Conservation (phyloP, 2,888 invertebrate species). For the Tetragonisca angustula region DNA sequence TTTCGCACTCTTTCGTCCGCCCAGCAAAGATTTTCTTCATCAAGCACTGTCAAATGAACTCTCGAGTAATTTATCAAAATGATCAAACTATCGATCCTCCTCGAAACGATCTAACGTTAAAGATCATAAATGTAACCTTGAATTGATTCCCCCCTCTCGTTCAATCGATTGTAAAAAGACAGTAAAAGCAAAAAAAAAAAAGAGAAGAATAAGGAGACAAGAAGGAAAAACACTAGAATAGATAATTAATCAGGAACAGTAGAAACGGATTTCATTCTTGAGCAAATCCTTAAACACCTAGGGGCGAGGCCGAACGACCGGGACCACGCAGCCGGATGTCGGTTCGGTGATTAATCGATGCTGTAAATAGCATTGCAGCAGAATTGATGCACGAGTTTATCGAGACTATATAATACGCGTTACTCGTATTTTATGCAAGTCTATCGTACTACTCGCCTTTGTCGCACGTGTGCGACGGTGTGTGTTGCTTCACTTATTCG, state of each 20-base stretch:
- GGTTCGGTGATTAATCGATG: constrained; percentile 35
- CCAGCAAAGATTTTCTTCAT: no score
- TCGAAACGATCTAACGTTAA: not conserved
- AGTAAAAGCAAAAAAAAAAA: not conserved
- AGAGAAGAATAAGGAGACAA: not conserved
- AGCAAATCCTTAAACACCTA: constrained; percentile 58
- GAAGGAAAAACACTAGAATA: constrained; percentile 15
- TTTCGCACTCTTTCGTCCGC: no score
- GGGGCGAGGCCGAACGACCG: constrained; percentile 2
- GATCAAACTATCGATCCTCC: not conserved
- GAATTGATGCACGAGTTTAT: constrained; percentile 37
- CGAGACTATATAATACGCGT: constrained; percentile 43
- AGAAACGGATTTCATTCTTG: constrained; percentile 68
- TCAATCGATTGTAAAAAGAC: not conserved
- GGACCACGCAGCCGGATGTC: constrained; percentile 23
- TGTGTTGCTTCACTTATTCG: constrained; percentile 26
- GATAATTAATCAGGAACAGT: constrained; percentile 61
- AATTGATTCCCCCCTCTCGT: no score
- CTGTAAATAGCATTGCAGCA: constrained; percentile 32
- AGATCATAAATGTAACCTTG: no score
- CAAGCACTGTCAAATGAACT: not conserved
- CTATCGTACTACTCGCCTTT: constrained; percentile 53
- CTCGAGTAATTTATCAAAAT: not conserved
- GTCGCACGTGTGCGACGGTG: constrained; percentile 21
- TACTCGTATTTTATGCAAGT: constrained; percentile 51